Percentiles rank a stretch among this genome's conserved stretches.
Conservation (phyloP, 2,888 invertebrate species). For the Tenthredo scrophulariae region DNA sequence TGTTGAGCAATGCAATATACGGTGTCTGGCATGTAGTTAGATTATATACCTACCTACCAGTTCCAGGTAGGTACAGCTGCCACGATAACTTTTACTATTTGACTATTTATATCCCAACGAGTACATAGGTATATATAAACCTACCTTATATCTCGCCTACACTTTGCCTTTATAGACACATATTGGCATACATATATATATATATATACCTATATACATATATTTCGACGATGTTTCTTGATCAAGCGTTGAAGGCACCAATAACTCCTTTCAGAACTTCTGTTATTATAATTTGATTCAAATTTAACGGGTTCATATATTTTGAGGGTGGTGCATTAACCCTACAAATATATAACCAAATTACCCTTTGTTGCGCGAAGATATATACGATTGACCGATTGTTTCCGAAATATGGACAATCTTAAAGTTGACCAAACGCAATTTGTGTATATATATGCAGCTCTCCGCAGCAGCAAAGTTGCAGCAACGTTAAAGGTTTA, state of each 20-base stretch:
- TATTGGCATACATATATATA: neutral
- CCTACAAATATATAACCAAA: too few species aligned
- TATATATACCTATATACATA: neutral
- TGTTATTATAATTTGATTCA: too few species aligned
- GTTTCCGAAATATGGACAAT: too few species aligned
- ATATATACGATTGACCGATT: too few species aligned
- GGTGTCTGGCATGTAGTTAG: neutral
- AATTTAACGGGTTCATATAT: too few species aligned
- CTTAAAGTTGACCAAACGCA: too few species aligned
- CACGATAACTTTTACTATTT: constrained; percentile 4
- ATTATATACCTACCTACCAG: neutral
- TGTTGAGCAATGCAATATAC: constrained; percentile 5
- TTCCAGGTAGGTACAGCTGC: neutral
- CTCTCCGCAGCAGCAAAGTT: neutral
- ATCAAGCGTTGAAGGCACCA: constrained; percentile 31
- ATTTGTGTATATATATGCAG: neutral
- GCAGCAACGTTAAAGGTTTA: neutral
- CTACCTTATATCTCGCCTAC: neutral
- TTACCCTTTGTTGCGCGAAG: too few species aligned
- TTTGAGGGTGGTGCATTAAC: too few species aligned
- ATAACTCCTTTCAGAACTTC: neutral
- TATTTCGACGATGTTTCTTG: constrained; percentile 3
- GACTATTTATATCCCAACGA: neutral
- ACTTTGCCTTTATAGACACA: too few species aligned
- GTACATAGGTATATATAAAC: neutral